Evolutionary conservation across 1,140 invertebrate species (phyloP), one percentile per base, ranked within the genome.

Genomic region (Apocrypta bakeri): DNA sequence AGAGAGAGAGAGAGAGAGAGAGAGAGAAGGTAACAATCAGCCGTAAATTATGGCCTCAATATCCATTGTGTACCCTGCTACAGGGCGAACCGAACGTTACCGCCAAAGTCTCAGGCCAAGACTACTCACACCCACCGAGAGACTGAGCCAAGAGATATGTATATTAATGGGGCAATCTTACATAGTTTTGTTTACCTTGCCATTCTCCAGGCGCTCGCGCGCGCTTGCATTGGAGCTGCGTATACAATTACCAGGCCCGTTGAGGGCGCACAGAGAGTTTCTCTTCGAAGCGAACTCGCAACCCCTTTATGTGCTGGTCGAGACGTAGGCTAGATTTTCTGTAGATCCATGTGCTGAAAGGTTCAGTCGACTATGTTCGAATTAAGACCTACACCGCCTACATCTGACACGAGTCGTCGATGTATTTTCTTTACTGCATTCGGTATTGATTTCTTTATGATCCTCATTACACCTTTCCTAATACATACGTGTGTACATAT

Each of bases 121-220:
- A 92, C 88, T 90, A 92, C 91, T 85, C 91, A 92, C 86, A 88
- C 88, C 84, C 85, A 85, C 83, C 37, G 17, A 24, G 66, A 77
- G 74, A 83, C 69, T 74, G 89, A 91, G 90, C 90, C 89, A 88
- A 90, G 90, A 92, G 91, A 92, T 92, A 92, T 92, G 91, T 92
- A 92, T 92, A 92, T 92, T 92, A 92, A 92, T 92, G 90, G 91
- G 91, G 88, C 90, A 92, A 92, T 92, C 91, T 92, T 92, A 92
- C 91, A 92, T 92, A 92, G 91, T 92, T 92, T 92, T 92, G 91
- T 92, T 92, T 92, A 92, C 91, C 90, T 92, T 92, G 90, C 91
- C 89, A 92, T 92, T 91, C 90, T 92, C 68, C 63, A 29, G 61
- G 37, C 17, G 37, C 40, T 7, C 11, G 29, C 64, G 37, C 64